Evolutionary conservation across 2,113 vertebrate genomes (phyloP).

Genomic region (Lophius piscatorius): DNA sequence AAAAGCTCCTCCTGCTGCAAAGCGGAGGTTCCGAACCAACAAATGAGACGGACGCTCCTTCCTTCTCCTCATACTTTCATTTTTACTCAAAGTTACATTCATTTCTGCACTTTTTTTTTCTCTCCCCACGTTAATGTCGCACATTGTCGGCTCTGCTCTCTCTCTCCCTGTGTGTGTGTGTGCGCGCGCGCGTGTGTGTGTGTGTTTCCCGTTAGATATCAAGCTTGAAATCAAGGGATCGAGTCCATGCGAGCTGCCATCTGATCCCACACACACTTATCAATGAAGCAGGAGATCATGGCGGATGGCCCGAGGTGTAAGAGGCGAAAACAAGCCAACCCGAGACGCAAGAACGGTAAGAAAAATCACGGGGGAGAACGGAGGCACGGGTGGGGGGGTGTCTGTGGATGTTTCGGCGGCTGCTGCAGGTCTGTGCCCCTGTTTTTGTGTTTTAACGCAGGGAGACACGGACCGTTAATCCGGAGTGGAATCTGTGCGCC

Average conservation of each 20-base stretch:
- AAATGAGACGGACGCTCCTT: constrained; percentile 47
- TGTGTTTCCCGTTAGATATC: constrained; percentile 87
- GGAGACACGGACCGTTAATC: constrained; percentile 30
- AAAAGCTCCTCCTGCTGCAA: constrained; percentile 24
- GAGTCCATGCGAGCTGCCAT: constrained; percentile 97
- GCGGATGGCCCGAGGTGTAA: constrained; percentile 99
- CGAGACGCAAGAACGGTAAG: constrained; percentile 98
- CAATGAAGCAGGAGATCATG: constrained; percentile 99
- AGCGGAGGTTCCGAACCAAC: constrained; percentile 50
- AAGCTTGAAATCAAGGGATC: constrained; percentile 88
- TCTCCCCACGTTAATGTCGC: constrained; percentile 67
- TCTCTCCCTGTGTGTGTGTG: constrained; percentile 42
- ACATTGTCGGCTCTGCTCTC: constrained; percentile 80
- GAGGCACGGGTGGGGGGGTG: constrained; percentile 12
- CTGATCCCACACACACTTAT: constrained; percentile 91
- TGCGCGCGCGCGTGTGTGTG: constrained; percentile 20
- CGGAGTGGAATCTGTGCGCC: constrained; percentile 37
- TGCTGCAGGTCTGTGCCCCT: constrained; percentile 52
- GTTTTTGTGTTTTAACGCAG: constrained; percentile 49
- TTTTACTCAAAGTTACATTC: constrained; percentile 4
- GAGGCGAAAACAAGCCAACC: constrained; percentile 99
- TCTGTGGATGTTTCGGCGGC: constrained; percentile 37
- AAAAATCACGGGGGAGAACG: constrained; percentile 7
- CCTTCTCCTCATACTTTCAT: constrained; percentile 35
- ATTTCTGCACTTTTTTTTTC: not conserved